Conservation (phyloP, 2,888 invertebrate genomes). For the Catocala sponsa region DNA sequence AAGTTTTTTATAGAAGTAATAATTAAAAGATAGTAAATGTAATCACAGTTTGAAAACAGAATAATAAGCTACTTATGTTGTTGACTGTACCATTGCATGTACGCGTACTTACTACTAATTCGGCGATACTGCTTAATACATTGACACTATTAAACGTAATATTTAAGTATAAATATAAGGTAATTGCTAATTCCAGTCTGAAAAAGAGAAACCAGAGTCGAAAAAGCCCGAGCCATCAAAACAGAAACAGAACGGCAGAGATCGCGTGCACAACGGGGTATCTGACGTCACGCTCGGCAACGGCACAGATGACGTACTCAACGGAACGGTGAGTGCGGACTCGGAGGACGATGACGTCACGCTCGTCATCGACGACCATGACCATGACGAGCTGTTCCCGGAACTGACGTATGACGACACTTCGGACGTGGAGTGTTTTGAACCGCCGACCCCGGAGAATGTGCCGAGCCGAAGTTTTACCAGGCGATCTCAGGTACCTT, state of each 20-base stretch:
- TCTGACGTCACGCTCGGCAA: slow-evolving; percentile 52
- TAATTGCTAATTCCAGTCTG: slow-evolving; percentile 55
- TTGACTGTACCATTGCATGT: no score
- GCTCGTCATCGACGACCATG: slow-evolving; percentile 68
- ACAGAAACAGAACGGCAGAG: slow-evolving; percentile 68
- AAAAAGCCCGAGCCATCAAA: slow-evolving; percentile 49
- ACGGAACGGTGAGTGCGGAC: slow-evolving; percentile 72
- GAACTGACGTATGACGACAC: slow-evolving; percentile 82
- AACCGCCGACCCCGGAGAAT: slow-evolving; percentile 65
- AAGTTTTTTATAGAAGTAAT: no score
- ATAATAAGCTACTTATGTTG: no score
- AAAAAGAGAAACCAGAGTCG: slow-evolving; percentile 55
- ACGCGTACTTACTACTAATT: no score
- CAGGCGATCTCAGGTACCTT: slow-evolving; percentile 79
- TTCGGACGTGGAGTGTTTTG: slow-evolving; percentile 73
- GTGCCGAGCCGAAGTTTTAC: slow-evolving; percentile 75
- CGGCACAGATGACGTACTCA: slow-evolving; percentile 53
- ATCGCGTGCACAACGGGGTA: slow-evolving; percentile 58
- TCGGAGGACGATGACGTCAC: slow-evolving; percentile 65
- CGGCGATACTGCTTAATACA: no score
- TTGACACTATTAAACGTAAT: no score
- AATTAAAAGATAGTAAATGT: no score
- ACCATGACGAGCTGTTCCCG: slow-evolving; percentile 80
- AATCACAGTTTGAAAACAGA: no score
- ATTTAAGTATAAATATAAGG: no score